These are phyloP conservation scores for Drosophila anomalata DNA, from an alignment of 2,888 invertebrate genomes.

Conservation along the genomic window DNA sequence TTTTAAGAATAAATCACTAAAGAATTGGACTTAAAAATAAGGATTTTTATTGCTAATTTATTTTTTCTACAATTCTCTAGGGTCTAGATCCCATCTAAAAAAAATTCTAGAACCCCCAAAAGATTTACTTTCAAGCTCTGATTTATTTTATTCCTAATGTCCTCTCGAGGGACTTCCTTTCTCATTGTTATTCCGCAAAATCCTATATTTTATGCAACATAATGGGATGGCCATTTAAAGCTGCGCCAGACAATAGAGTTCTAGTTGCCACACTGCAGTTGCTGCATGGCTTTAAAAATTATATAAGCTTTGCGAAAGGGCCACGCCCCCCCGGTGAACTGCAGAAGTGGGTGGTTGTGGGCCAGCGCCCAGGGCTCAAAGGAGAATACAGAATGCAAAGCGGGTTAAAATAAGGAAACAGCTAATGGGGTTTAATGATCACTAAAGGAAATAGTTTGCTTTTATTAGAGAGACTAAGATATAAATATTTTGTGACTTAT, in stretches of 20 bases:
- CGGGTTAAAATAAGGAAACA: slow-evolving; percentile 11
- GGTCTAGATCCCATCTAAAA: neutral
- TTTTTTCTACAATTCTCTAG: slow-evolving; percentile 1
- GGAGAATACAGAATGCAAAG: slow-evolving; percentile 10
- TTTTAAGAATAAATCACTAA: too few relatives aligned
- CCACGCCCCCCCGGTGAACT: slow-evolving; percentile 18
- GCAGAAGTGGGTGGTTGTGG: slow-evolving; percentile 13
- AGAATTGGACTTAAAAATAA: too few relatives aligned
- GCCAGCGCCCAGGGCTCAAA: slow-evolving; percentile 13
- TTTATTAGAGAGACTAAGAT: neutral
- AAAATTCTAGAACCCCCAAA: slow-evolving; percentile 1
- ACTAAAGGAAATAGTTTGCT: neutral
- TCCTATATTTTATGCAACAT: slow-evolving; percentile 59
- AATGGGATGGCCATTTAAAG: slow-evolving; percentile 66
- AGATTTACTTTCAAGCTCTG: slow-evolving; percentile 19
- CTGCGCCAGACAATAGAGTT: slow-evolving; percentile 7
- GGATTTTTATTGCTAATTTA: neutral
- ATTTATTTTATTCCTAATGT: slow-evolving; percentile 20
- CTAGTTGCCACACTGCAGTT: slow-evolving; percentile 29
- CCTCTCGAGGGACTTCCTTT: slow-evolving; percentile 21
- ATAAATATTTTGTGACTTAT: neutral
- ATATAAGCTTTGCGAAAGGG: slow-evolving; percentile 53
- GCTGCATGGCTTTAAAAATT: slow-evolving; percentile 59
- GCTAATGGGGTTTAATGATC: neutral
- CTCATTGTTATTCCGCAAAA: slow-evolving; percentile 15